Conservation (phyloP, 30 jellyfish, hydroid and myxozoan genomes). For the Cassiopea andromeda region DNA sequence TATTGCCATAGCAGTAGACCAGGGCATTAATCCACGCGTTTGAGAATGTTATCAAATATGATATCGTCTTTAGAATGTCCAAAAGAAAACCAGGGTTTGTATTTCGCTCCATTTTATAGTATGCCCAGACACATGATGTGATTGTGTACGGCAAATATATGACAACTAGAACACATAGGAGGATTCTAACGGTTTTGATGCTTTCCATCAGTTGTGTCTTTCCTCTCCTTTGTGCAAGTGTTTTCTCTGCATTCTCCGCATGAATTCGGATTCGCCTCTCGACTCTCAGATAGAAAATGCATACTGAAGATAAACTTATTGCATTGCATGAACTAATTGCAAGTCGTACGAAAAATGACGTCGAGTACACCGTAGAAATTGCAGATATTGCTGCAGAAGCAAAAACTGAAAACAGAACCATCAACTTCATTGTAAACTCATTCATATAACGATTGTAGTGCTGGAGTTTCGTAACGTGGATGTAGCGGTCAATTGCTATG, state of each 20-base stretch:
- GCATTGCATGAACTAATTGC: constrained; percentile 23
- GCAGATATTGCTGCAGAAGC: constrained; percentile 15
- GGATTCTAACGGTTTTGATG: constrained; percentile 17
- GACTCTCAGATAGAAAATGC: constrained; percentile 23
- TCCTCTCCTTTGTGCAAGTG: not conserved
- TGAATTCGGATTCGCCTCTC: constrained; percentile 22
- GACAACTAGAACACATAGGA: not conserved
- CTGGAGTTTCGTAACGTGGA: constrained; percentile 53
- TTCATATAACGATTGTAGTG: constrained; percentile 33
- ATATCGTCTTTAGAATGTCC: not conserved
- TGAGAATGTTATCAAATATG: constrained; percentile 17
- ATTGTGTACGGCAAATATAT: constrained; percentile 19
- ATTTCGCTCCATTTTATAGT: not conserved
- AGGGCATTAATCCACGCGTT: constrained; percentile 22
- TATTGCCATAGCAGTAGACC: constrained; percentile 26
- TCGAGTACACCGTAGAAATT: constrained; percentile 38
- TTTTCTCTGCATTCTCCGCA: not conserved
- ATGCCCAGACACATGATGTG: constrained; percentile 27
- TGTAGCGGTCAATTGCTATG: constrained; percentile 58
- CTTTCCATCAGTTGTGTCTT: constrained; percentile 4
- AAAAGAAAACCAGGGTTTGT: constrained; percentile 8
- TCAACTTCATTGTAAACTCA: constrained; percentile 16
- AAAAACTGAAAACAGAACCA: not conserved
- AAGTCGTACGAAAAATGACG: constrained; percentile 30
- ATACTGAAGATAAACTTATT: constrained; percentile 13